phyloP scores from a whole-genome alignment of 2,113 vertebrate genomes.

The Pangasianodon hypophthalmus region DNA sequence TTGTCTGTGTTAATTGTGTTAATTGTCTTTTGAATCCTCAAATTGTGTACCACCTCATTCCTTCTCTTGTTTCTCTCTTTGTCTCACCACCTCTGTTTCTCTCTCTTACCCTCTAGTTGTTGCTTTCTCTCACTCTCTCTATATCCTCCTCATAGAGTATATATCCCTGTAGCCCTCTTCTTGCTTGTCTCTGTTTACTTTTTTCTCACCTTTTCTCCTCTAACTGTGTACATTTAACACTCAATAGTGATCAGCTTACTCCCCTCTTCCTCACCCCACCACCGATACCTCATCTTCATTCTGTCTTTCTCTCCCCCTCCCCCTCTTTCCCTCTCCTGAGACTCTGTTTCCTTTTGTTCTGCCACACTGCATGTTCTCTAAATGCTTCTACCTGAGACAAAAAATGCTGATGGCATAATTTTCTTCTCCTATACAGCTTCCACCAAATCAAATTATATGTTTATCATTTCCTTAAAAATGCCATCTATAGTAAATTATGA shows the following conservation, averaged over 20 bases:
- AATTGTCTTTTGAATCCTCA: background rate
- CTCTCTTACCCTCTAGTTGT: background rate
- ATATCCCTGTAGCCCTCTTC: conserved; percentile 6
- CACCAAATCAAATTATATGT: conserved; percentile 16
- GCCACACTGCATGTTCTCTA: conserved; percentile 16
- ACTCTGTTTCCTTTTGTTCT: conserved; percentile 18
- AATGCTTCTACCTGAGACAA: conserved; percentile 13
- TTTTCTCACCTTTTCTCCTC: conserved; percentile 14
- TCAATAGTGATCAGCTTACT: background rate
- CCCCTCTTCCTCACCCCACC: background rate
- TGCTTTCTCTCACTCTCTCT: background rate
- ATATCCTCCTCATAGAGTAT: background rate
- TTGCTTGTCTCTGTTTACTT: background rate
- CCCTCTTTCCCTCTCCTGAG: conserved; percentile 16
- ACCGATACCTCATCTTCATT: conserved; percentile 18
- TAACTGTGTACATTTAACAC: conserved; percentile 1
- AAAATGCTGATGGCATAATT: conserved; percentile 28
- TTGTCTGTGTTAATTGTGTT: background rate
- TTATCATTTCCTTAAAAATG: conserved; percentile 10
- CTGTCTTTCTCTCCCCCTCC: conserved; percentile 38
- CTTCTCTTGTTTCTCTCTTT: background rate
- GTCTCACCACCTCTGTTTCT: background rate
- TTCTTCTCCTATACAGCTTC: background rate
- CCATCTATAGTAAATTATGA: conserved; percentile 17
- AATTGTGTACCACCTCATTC: background rate